phyloP scores from a whole-genome alignment of 1,140 invertebrate genomes.

The Macrotrachela quadricornifera region DNA sequence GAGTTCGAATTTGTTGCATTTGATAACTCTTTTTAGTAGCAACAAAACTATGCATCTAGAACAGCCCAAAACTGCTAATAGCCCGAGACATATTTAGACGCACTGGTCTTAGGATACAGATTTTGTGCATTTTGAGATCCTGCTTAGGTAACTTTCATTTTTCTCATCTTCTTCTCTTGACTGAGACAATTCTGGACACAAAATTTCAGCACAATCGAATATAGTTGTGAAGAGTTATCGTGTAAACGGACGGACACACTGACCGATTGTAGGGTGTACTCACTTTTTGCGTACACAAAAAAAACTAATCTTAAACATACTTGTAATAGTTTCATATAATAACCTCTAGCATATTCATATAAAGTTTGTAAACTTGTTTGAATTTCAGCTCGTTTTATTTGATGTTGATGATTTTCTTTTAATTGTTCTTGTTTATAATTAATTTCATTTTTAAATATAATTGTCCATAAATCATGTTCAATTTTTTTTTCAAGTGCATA shows the following conservation, averaged over 20 bases:
- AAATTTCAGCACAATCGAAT: background rate
- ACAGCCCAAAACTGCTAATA: too few species aligned
- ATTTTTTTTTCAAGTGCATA: slow-evolving; percentile 5
- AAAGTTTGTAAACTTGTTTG: slow-evolving; percentile 3
- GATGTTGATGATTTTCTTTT: background rate
- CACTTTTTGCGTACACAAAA: background rate
- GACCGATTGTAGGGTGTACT: background rate
- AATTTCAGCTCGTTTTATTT: background rate
- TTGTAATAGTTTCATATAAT: slow-evolving; percentile 1
- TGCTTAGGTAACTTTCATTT: too few species aligned
- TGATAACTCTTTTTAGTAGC: too few species aligned
- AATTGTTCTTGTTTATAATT: slow-evolving; percentile 2
- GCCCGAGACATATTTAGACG: too few species aligned
- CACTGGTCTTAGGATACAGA: too few species aligned
- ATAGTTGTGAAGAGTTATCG: background rate
- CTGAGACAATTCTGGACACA: background rate
- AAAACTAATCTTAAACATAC: background rate
- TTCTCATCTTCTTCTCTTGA: too few species aligned
- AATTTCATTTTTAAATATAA: slow-evolving; percentile 7
- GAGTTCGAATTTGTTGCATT: too few species aligned
- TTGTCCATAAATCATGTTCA: slow-evolving; percentile 5
- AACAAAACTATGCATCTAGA: too few species aligned
- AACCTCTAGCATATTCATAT: slow-evolving; percentile 1
- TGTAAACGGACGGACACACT: background rate
- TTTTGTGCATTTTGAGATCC: too few species aligned